Conservation (phyloP, 2,888 invertebrate species). For the Lepidocyrtoides sp. region DNA sequence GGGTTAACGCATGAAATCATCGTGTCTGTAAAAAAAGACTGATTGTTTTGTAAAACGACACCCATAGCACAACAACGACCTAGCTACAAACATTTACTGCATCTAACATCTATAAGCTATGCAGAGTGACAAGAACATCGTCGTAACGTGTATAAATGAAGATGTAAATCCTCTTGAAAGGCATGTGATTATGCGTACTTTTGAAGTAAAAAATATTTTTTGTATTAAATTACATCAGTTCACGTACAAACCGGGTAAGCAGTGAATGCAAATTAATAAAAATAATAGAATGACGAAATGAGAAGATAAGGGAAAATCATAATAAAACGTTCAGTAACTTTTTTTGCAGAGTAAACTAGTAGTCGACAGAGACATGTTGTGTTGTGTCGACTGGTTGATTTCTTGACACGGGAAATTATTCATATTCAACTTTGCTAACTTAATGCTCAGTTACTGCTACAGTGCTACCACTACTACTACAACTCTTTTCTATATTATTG, state of each 20-base stretch:
- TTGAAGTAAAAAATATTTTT: not conserved
- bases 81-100: no score
- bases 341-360: conserved; percentile 41
- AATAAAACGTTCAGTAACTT: not conserved
- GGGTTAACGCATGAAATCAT: no score
- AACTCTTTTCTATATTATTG: no score
- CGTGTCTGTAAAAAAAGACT: conserved; percentile 12
- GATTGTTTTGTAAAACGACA: conserved; percentile 47
- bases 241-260: not conserved
- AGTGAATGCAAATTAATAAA: conserved; percentile 63
- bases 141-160: conserved; percentile 38
- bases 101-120: no score
- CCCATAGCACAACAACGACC: not conserved
- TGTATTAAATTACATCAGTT: conserved; percentile 44
- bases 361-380: conserved; percentile 34
- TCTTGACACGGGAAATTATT: conserved; percentile 51
- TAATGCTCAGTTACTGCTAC: not conserved
- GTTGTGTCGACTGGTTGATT: conserved; percentile 55
- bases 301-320: conserved; percentile 22
- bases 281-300: conserved; percentile 39
- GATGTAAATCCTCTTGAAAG: conserved; percentile 50
- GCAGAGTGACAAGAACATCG: not conserved
- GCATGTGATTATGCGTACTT: conserved; percentile 53
- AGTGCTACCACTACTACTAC: not conserved
- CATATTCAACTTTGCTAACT: not conserved